Base-by-base conservation (phyloP, 37 sponge, comb jelly and placozoan species). In the Axinella damicornis region DNA sequence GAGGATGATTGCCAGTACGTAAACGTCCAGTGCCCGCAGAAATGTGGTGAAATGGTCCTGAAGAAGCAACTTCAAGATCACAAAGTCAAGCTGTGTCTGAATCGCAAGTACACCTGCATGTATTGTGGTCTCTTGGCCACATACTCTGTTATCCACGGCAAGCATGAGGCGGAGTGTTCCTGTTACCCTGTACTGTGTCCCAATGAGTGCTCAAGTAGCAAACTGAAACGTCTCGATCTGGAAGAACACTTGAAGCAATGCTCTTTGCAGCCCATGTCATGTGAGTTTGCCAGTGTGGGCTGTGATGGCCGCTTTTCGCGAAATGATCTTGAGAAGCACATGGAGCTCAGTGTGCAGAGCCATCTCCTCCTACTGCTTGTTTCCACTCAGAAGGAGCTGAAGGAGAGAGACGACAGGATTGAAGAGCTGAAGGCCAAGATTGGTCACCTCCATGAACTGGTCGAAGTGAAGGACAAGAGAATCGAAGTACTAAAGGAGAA, bases 1-100 rank as follows among this genome's bases (percentile, higher is more conserved):
- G 67, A 59, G 17, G 75, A 55, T n/a, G 62, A 61, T 35, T 83
- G 84, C 28, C 21, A 30, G 22, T 74, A 52, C 55, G 75, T 65
- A 6, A 28, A 34, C 36, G 75, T 83, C 9, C 66, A 74, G 20
- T 83, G 84, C 39, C 74, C 55, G 4, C 22, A 32, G 27, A 34
- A 73, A 17, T 83, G 84, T 37, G 54, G 32, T 18, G 33, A 83
- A 53, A 4, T 12, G 46, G 9, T 46, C 46, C 46, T 16, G 30
- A 40, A 69, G 39, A 2, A 33, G 15, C 21, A 39, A n/a, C 16
- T 66, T 6, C 9, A 66, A 11, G 11, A 5, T 25, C 81, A 80
- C 46, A n/a, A 18, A 22, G n/a, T 25, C 22, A 28, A 74, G 0
- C 14, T 1, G 40, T 80, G 81, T 30, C 53, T 31, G 5, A 53